Evolutionary conservation across 1,140 invertebrate genomes (phyloP).

Genomic region (Diorhabda carinulata): DNA sequence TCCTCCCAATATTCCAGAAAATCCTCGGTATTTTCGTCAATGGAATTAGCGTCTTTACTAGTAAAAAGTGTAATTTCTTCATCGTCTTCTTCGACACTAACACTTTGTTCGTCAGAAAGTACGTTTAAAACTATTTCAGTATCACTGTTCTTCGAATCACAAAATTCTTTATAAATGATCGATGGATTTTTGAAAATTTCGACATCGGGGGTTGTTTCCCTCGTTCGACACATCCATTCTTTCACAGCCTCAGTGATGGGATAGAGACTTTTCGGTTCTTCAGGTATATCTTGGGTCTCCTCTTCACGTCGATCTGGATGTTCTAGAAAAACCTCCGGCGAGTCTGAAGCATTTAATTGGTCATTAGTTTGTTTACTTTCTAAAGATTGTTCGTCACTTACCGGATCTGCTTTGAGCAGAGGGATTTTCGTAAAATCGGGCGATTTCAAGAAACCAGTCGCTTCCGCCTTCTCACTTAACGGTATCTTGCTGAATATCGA

Average conservation of each 20-base stretch:
- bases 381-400: slow-evolving; percentile 28
- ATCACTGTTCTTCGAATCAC: slow-evolving; percentile 14
- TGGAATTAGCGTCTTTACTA: slow-evolving; percentile 9
- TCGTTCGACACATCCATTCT: slow-evolving; percentile 45
- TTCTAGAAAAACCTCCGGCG: slow-evolving; percentile 36
- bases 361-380: slow-evolving; percentile 25
- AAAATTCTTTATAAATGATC: slow-evolving; percentile 37
- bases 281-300: slow-evolving; percentile 3
- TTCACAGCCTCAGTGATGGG: slow-evolving; percentile 45
- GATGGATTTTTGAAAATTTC: slow-evolving; percentile 44
- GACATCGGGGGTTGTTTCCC: slow-evolving; percentile 44
- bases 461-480: slow-evolving; percentile 6
- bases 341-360: slow-evolving; percentile 28
- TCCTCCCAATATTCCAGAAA: slow-evolving; percentile 41
- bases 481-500: slow-evolving; percentile 23
- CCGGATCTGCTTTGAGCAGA: slow-evolving; percentile 33
- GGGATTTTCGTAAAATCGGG: slow-evolving; percentile 35
- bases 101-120: background rate
- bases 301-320: slow-evolving; percentile 5
- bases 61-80: slow-evolving; percentile 30
- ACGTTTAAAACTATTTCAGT: slow-evolving; percentile 15
- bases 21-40: slow-evolving; percentile 24
- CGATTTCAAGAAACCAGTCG: slow-evolving; percentile 22
- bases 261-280: slow-evolving; percentile 32
- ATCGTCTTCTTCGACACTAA: slow-evolving; percentile 20